Conservation (phyloP, 2,797 vertebrate genomes). For the Anniella stebbinsi region DNA sequence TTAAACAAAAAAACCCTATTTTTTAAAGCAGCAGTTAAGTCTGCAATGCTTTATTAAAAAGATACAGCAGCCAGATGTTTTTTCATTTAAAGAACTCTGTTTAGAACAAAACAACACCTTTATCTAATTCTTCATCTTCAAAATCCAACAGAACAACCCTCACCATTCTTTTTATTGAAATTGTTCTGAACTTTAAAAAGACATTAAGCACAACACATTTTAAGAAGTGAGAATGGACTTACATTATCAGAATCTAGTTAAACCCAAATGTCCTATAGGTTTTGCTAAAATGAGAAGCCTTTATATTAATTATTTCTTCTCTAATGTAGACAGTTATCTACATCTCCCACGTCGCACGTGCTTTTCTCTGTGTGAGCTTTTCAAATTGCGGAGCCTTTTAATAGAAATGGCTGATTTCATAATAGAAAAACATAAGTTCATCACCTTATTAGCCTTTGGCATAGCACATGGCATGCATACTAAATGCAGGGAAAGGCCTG, state of each 20-base stretch:
- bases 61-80: neutral
- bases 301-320: neutral
- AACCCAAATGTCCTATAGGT: neutral
- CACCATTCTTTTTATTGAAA: neutral
- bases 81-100: neutral
- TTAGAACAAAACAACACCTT: neutral
- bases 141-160: neutral
- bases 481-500: neutral
- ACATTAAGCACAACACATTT: neutral
- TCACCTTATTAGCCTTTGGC: neutral
- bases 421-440: neutral
- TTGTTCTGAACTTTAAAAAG: neutral
- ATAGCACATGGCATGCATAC: rapidly evolving
- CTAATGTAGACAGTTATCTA: neutral
- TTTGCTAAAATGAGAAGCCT: neutral
- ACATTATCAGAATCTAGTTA: neutral
- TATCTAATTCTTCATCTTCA: neutral
- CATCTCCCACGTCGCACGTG: neutral
- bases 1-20: neutral
- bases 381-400: constrained; percentile 11
- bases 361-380: neutral
- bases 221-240: neutral
- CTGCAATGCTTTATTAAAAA: neutral
- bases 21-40: neutral
- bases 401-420: neutral